A percentile compares a stretch with the other conserved stretches of the same genome.
Conservation (phyloP, 2,888 invertebrate species). For the Cantharis lateralis region DNA sequence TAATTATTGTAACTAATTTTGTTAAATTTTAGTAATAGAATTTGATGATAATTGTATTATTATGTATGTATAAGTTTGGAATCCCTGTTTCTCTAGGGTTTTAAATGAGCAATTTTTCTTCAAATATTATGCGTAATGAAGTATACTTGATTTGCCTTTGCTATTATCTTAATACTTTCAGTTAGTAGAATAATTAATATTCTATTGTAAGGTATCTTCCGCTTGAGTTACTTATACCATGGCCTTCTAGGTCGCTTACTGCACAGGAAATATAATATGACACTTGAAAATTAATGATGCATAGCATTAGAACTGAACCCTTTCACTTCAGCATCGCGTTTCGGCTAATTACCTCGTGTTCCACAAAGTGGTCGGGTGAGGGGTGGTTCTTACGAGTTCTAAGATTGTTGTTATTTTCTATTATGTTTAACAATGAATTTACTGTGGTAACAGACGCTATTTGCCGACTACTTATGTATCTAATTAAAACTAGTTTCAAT, state of each 20-base stretch:
- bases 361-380: constrained; percentile 30
- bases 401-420: constrained; percentile 35
- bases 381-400: constrained; percentile 36
- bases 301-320: constrained; percentile 36
- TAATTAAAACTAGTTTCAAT: constrained; percentile 6
- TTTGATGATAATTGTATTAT: neutral
- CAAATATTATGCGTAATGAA: neutral
- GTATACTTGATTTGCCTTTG: constrained; percentile 8
- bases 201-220: constrained; percentile 19
- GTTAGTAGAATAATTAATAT: constrained; percentile 19
- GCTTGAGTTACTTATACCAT: constrained; percentile 24
- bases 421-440: neutral
- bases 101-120: no score
- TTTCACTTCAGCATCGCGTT: constrained; percentile 37
- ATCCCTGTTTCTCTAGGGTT: neutral
- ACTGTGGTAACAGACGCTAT: constrained; percentile 11
- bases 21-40: neutral
- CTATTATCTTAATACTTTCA: constrained; percentile 12
- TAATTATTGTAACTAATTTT: neutral
- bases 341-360: constrained; percentile 43
- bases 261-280: constrained; percentile 41
- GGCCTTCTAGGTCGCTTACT: constrained; percentile 21
- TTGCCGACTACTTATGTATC: constrained; percentile 11
- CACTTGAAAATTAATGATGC: constrained; percentile 43
- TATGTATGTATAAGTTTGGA: neutral